Evolutionary conservation across 2,888 invertebrate species (phyloP).

Genomic region (Limnephilus marmoratus): DNA sequence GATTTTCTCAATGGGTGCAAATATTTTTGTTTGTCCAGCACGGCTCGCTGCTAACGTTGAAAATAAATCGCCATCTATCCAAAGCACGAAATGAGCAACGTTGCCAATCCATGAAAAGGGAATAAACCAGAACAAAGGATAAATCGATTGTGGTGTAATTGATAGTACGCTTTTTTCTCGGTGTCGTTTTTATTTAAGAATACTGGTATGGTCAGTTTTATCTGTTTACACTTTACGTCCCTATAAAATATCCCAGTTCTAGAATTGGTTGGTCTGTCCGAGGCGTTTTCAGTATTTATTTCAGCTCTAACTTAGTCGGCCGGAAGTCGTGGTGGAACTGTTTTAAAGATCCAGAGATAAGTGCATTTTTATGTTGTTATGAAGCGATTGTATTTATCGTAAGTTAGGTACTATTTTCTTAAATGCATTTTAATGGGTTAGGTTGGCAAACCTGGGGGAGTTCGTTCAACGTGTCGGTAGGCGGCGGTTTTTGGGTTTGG

Average conservation of each 20-base stretch:
- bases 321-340: conserved; percentile 27
- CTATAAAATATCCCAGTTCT: conserved; percentile 17
- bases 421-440: too few species aligned
- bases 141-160: background rate
- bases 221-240: conserved; percentile 30
- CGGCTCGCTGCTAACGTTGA: background rate
- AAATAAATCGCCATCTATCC: background rate
- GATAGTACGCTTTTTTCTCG: background rate
- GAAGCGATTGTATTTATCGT: too few species aligned
- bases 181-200: background rate
- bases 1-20: conserved; percentile 33
- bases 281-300: conserved; percentile 23
- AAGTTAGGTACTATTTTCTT: too few species aligned
- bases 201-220: background rate
- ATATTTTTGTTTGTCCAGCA: conserved; percentile 45
- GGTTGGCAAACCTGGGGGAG: too few species aligned
- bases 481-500: too few species aligned
- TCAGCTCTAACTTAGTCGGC: conserved; percentile 36
- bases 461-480: too few species aligned
- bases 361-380: conserved; percentile 57
- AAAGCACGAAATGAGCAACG: background rate
- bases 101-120: background rate
- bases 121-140: background rate
- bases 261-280: conserved; percentile 7
- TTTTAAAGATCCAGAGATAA: conserved; percentile 46